phyloP scores from a whole-genome alignment of 2,888 invertebrate species.

The Diachrysia chrysitis region DNA sequence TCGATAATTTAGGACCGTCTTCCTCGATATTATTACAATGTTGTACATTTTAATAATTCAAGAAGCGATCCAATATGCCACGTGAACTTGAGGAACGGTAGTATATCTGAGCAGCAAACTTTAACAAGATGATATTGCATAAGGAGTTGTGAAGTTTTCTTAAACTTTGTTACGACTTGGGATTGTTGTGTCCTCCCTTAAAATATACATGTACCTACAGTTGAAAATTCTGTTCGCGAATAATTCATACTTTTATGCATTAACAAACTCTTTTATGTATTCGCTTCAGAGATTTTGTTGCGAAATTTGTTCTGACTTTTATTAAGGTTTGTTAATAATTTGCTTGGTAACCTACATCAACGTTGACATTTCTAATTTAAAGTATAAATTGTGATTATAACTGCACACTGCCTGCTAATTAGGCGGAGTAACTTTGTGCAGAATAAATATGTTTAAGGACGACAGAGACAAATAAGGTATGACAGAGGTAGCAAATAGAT shows the following conservation, averaged over 20 bases:
- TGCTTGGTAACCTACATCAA: slow-evolving; percentile 38
- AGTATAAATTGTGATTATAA: slow-evolving; percentile 35
- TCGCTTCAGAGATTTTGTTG: slow-evolving; percentile 56
- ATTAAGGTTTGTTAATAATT: slow-evolving; percentile 46
- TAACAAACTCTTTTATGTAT: slow-evolving; percentile 57
- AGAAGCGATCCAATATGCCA: slow-evolving; percentile 16
- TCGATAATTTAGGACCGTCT: slow-evolving; percentile 78
- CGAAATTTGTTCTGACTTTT: slow-evolving; percentile 53
- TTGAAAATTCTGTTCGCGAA: slow-evolving; percentile 46
- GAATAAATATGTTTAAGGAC: slow-evolving; percentile 12
- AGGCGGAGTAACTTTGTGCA: slow-evolving; percentile 13
- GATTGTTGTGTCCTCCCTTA: slow-evolving; percentile 55
- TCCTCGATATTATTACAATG: slow-evolving; percentile 55
- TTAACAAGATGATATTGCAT: slow-evolving; percentile 67
- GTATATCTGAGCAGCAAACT: slow-evolving; percentile 57
- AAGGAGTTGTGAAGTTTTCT: slow-evolving; percentile 59
- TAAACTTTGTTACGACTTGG: slow-evolving; percentile 52
- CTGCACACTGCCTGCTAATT: slow-evolving; percentile 39
- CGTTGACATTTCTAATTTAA: slow-evolving; percentile 36
- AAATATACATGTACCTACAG: slow-evolving; percentile 42
- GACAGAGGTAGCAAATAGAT: slow-evolving; percentile 34
- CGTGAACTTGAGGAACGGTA: slow-evolving; percentile 34
- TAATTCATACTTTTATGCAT: slow-evolving; percentile 55
- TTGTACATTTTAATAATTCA: slow-evolving; percentile 39
- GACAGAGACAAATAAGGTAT: slow-evolving; percentile 21